Percentiles rank a stretch among this genome's conserved stretches.
Conservation (phyloP, 2,113 vertebrate genomes). For the Macrotis lagotis region DNA sequence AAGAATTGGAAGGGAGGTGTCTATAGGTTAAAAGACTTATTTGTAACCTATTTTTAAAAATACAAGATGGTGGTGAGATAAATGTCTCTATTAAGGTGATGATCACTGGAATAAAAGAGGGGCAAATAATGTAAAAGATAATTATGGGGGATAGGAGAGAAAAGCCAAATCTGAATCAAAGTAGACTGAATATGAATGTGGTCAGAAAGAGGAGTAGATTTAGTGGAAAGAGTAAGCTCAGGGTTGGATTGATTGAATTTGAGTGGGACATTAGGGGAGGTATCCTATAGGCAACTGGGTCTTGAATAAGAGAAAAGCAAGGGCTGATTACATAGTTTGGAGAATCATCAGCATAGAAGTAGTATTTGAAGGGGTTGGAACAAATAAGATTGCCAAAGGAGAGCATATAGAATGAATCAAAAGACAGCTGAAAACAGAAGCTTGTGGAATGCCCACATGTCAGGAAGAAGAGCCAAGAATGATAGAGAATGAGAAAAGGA, state of each 20-base stretch:
- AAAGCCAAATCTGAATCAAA: neutral
- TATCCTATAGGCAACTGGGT: neutral
- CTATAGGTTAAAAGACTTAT: neutral
- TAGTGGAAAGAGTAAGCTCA: neutral
- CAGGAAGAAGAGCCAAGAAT: neutral
- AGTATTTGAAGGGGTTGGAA: neutral
- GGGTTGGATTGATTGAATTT: neutral
- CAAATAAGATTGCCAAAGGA: neutral
- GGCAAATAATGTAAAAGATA: neutral
- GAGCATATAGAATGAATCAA: neutral
- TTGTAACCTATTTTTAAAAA: neutral
- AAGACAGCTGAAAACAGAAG: neutral
- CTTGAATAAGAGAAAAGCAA: neutral
- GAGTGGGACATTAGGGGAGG: neutral
- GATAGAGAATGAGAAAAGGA: neutral
- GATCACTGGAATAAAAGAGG: neutral
- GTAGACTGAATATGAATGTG: neutral
- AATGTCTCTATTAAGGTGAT: neutral
- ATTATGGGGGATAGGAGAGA: neutral
- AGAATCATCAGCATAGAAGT: neutral
- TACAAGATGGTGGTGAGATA: neutral
- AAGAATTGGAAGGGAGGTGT: neutral
- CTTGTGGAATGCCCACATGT: neutral
- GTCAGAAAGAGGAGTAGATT: neutral
- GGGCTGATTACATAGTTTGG: neutral